Conservation (phyloP, 2,113 vertebrate genomes). For the Crocuta crocuta region DNA sequence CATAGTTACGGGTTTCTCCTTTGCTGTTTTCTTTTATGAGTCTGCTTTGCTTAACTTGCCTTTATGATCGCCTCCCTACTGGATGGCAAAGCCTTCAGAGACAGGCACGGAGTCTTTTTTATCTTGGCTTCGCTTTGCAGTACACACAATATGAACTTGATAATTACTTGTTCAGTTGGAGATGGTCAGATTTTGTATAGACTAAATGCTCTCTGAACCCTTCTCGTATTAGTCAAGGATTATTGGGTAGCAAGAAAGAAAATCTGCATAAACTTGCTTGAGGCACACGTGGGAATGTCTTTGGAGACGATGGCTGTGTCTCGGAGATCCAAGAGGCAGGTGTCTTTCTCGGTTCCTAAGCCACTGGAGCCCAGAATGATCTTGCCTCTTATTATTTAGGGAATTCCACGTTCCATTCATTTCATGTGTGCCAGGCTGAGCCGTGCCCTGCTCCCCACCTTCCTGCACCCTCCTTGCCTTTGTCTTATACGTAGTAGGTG, state of each 20-base stretch:
- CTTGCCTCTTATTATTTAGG: background rate
- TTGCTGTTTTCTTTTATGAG: background rate
- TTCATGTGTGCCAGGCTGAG: background rate
- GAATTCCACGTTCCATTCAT: background rate
- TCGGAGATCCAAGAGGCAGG: background rate
- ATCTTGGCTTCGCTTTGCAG: background rate
- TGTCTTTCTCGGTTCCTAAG: background rate
- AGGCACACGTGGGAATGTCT: background rate
- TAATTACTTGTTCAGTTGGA: conserved; percentile 35
- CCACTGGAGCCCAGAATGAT: background rate
- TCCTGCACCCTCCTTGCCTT: background rate
- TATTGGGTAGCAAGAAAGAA: background rate
- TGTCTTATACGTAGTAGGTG: background rate
- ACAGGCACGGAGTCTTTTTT: background rate
- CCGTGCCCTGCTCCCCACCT: background rate
- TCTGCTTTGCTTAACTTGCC: background rate
- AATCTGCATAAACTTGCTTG: background rate
- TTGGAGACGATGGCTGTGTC: background rate
- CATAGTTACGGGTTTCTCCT: rapidly evolving
- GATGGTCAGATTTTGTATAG: background rate
- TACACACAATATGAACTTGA: background rate
- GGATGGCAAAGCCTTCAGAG: background rate
- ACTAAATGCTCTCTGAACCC: background rate
- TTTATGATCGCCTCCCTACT: background rate
- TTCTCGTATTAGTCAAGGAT: background rate